A percentile compares a stretch with the other conserved stretches of the same genome.
Conservation (phyloP, 2,113 vertebrate species). For the Eulemur macaco region DNA sequence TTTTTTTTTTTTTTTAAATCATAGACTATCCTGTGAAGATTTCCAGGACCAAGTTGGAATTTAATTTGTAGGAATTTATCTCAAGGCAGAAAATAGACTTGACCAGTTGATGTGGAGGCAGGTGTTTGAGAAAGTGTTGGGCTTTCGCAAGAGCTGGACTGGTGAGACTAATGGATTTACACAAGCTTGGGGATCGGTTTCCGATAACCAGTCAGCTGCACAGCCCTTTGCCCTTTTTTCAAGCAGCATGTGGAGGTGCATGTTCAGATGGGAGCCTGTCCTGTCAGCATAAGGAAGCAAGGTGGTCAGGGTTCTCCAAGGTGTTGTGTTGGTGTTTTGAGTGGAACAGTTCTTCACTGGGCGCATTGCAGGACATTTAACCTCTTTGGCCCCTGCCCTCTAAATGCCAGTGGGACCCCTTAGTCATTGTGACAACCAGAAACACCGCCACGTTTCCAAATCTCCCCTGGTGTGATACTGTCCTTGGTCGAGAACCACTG, state of each 20-base stretch:
- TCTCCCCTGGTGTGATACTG: not conserved
- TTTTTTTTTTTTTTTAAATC: not conserved
- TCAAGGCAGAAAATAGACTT: not conserved
- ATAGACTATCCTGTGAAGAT: not conserved
- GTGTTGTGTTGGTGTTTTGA: not conserved
- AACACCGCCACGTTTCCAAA: not conserved
- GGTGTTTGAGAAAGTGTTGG: not conserved
- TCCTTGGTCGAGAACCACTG: not conserved
- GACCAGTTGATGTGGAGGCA: too few species aligned
- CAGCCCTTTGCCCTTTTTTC: not conserved
- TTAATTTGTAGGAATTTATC: constrained; percentile 13
- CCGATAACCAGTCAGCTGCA: not conserved
- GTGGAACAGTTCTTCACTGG: not conserved
- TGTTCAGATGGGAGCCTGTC: not conserved
- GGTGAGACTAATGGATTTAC: not conserved
- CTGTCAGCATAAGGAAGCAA: not conserved
- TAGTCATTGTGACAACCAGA: not conserved
- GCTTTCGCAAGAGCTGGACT: not conserved
- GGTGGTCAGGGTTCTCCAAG: not conserved
- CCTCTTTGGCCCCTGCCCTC: not conserved
- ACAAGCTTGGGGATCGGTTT: too few species aligned
- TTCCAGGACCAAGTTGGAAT: not conserved
- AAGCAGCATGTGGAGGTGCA: not conserved
- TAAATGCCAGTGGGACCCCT: not conserved
- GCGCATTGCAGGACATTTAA: not conserved